Evolutionary conservation across 1,140 invertebrate species (phyloP).

Genomic region (Yoshiicerus persimilis): DNA sequence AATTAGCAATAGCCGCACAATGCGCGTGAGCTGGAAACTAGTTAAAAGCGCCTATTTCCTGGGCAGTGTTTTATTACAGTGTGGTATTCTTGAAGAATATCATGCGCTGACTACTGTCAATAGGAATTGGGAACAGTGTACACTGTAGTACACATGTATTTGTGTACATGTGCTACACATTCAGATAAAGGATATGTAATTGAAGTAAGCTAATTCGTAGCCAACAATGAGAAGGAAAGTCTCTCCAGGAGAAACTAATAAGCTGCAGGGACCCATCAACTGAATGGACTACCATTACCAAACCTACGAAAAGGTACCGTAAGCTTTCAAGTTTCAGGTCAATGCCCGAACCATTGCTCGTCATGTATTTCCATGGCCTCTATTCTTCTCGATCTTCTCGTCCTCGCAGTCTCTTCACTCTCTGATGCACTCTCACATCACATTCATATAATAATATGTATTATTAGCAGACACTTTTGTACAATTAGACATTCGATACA

Average conservation of each 20-base stretch:
- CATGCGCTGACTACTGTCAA: too few relatives aligned
- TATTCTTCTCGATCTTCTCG: conserved; percentile 8
- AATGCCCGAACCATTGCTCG: conserved; percentile 31
- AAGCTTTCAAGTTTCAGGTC: conserved; percentile 33
- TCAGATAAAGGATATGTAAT: neutral
- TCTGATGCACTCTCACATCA: neutral
- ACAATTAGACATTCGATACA: neutral
- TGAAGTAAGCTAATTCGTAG: neutral
- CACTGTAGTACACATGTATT: too few relatives aligned
- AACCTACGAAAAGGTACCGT: conserved; percentile 27
- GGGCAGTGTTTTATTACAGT: too few relatives aligned
- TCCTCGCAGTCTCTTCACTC: neutral
- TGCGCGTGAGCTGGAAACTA: too few relatives aligned
- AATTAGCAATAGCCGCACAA: too few relatives aligned
- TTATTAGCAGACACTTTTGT: neutral
- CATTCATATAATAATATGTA: neutral
- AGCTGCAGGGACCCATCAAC: conserved; percentile 28
- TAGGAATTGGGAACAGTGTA: too few relatives aligned
- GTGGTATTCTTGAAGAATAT: too few relatives aligned
- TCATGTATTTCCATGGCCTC: conserved; percentile 20
- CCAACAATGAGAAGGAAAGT: neutral
- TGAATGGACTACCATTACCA: conserved; percentile 9
- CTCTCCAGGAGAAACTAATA: conserved; percentile 11
- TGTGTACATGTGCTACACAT: neutral
- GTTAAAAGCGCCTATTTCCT: too few relatives aligned